phyloP scores from a whole-genome alignment of 2,888 invertebrate species.

The Polydrusus tereticollis region DNA sequence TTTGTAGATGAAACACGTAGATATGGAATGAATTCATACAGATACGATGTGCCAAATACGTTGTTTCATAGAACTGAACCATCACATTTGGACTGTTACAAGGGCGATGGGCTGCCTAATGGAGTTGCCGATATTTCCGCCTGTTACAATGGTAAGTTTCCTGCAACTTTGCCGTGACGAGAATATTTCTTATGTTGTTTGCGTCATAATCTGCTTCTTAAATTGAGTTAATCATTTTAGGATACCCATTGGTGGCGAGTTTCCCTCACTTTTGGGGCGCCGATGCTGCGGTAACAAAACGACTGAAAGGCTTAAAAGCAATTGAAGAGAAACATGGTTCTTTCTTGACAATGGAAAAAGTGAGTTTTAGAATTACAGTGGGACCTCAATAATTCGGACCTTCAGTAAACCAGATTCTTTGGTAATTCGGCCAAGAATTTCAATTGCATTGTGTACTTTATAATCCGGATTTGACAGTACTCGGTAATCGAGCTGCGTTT shows the following conservation, averaged over 20 bases:
- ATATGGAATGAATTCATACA: slow-evolving; percentile 9
- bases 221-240: background rate
- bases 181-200: too few species aligned
- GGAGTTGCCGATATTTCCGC: slow-evolving; percentile 16
- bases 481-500: too few species aligned
- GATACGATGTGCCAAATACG: background rate
- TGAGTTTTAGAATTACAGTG: too few species aligned
- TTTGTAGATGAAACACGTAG: slow-evolving; percentile 10
- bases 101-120: slow-evolving; percentile 4
- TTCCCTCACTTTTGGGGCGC: slow-evolving; percentile 24
- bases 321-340: slow-evolving; percentile 10
- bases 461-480: too few species aligned
- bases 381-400: too few species aligned
- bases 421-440: too few species aligned
- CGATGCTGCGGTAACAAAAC: slow-evolving; percentile 3
- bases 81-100: slow-evolving; percentile 3
- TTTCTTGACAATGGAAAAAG: slow-evolving; percentile 6
- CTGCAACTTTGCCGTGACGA: too few species aligned
- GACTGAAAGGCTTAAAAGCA: slow-evolving; percentile 17
- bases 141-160: slow-evolving; percentile 18
- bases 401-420: too few species aligned
- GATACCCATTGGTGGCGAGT: slow-evolving; percentile 25
- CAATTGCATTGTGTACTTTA: too few species aligned
- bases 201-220: background rate
- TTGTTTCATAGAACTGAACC: slow-evolving; percentile 18